phyloP scores from a whole-genome alignment of 2,797 vertebrate genomes.

The Molossus alvarezi region DNA sequence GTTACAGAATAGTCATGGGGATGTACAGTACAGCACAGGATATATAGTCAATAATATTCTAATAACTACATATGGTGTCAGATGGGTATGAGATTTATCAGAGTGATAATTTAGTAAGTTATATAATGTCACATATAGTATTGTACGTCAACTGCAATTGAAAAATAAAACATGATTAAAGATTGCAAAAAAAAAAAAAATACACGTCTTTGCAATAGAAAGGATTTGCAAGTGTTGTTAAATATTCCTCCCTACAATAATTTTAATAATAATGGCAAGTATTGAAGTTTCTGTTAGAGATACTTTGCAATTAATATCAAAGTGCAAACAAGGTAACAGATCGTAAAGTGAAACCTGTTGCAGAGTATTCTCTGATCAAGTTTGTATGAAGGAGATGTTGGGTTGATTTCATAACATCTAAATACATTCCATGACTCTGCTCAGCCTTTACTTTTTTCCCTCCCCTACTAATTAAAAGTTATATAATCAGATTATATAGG shows the following conservation, averaged over 20 bases:
- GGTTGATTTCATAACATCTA: conserved; percentile 30
- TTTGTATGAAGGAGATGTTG: background rate
- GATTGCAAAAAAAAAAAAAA: background rate
- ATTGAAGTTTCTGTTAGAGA: conserved; percentile 44
- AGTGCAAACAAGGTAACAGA: conserved; percentile 26
- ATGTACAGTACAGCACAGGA: background rate
- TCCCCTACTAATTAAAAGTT: background rate
- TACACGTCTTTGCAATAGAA: conserved; percentile 12
- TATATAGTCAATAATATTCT: background rate
- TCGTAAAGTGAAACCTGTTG: background rate
- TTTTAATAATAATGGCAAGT: conserved; percentile 56
- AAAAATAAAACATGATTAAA: background rate
- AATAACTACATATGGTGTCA: background rate
- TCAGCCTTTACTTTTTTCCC: conserved; percentile 6
- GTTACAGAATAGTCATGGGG: background rate
- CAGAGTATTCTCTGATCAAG: conserved; percentile 32
- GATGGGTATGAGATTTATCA: background rate
- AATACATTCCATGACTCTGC: background rate
- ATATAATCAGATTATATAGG: conserved; percentile 25
- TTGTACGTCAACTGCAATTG: background rate
- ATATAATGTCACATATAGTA: background rate
- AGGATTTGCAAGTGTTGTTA: background rate
- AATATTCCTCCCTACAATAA: background rate
- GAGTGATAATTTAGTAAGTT: background rate
- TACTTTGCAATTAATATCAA: conserved; percentile 23